Percentiles rank a stretch among this genome's conserved stretches.
Conservation (phyloP, 1,140 invertebrate genomes). For the Drosophila guanche region DNA sequence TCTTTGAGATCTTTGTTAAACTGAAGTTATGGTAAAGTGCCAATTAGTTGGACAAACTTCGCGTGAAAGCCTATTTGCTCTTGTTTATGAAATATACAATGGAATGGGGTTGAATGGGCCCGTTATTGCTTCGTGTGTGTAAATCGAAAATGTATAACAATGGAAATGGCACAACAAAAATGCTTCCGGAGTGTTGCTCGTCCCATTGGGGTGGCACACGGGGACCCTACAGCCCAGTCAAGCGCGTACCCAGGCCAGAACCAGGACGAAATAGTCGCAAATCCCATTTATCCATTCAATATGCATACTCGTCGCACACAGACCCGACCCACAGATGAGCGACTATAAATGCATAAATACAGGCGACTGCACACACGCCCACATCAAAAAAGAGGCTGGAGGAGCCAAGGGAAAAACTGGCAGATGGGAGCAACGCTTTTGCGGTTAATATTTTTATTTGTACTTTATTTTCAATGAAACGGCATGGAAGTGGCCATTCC, state of each 20-base stretch:
- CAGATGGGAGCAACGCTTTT: constrained; percentile 58
- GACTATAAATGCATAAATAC: constrained; percentile 64
- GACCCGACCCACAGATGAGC: constrained; percentile 34
- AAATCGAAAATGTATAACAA: constrained; percentile 63
- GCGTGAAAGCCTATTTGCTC: constrained; percentile 10
- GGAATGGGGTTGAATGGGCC: constrained; percentile 15
- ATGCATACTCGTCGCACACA: constrained; percentile 42
- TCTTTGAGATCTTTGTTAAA: constrained; percentile 6
- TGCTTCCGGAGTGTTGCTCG: constrained; percentile 63
- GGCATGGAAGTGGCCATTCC: constrained; percentile 67
- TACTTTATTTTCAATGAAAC: constrained; percentile 73
- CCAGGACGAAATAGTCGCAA: constrained; percentile 63
- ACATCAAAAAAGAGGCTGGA: neutral
- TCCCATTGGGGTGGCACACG: constrained; percentile 30
- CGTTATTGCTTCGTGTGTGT: constrained; percentile 41
- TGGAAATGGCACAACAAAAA: constrained; percentile 52
- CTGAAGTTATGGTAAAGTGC: constrained; percentile 1
- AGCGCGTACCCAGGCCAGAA: constrained; percentile 32
- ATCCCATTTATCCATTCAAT: constrained; percentile 76
- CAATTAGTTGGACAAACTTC: constrained; percentile 17
- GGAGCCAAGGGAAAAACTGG: neutral
- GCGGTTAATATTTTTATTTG: constrained; percentile 73
- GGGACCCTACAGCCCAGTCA: constrained; percentile 18
- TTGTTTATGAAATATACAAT: constrained; percentile 61
- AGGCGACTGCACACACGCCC: constrained; percentile 47